phyloP scores from a whole-genome alignment of 2,888 invertebrate genomes.

The Galerucella nymphaeae region DNA sequence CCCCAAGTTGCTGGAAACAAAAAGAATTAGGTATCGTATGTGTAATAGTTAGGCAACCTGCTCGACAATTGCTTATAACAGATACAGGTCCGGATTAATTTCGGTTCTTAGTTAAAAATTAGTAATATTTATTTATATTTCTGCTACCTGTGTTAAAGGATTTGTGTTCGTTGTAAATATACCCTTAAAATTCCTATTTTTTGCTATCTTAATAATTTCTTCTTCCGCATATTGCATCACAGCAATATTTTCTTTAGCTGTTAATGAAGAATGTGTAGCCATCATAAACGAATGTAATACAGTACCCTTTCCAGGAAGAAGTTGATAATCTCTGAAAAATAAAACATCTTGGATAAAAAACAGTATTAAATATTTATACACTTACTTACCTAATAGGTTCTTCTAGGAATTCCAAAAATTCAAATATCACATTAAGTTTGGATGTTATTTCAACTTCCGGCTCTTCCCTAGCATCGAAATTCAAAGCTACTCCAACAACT shows the following conservation, averaged over 20 bases:
- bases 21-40: neutral
- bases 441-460: slow-evolving; percentile 78
- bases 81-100: neutral
- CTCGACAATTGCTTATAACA: too few species aligned
- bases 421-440: slow-evolving; percentile 78
- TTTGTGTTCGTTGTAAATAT: slow-evolving; percentile 90
- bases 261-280: slow-evolving; percentile 77
- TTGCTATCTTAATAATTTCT: slow-evolving; percentile 76
- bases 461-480: slow-evolving; percentile 85
- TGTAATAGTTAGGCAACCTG: too few species aligned
- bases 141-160: slow-evolving; percentile 83
- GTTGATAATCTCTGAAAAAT: slow-evolving; percentile 66
- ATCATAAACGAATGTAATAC: slow-evolving; percentile 90
- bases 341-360: neutral
- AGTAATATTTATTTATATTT: neutral
- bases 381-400: slow-evolving; percentile 73
- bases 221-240: slow-evolving; percentile 84
- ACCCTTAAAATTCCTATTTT: slow-evolving; percentile 74
- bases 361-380: neutral
- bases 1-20: slow-evolving; percentile 79
- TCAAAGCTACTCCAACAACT: slow-evolving; percentile 78
- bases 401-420: slow-evolving; percentile 82
- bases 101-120: neutral
- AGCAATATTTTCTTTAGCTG: slow-evolving; percentile 80
- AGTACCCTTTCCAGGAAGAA: slow-evolving; percentile 75